Conservation (phyloP, 30 jellyfish, hydroid and myxozoan genomes). For the Rhopilema esculentum region DNA sequence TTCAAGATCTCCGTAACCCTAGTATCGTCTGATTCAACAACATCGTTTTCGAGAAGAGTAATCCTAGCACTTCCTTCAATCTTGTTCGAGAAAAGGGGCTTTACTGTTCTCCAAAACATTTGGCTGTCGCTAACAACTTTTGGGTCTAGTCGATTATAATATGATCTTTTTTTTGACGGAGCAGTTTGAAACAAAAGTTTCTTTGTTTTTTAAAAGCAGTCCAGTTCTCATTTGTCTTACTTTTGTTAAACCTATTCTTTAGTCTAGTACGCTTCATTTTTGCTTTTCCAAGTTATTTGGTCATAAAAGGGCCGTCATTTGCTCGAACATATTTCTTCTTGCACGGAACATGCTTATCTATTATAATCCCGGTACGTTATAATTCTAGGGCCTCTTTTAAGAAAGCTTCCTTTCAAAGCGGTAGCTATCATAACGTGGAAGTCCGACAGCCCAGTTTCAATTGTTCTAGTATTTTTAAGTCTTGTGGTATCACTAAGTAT, state of each 20-base stretch:
- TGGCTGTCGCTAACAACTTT: conserved; percentile 27
- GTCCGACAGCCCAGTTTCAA: conserved; percentile 57
- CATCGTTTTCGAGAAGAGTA: conserved; percentile 21
- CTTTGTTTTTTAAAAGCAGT: conserved; percentile 45
- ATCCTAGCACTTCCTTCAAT: conserved; percentile 26
- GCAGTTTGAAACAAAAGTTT: conserved; percentile 47
- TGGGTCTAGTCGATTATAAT: conserved; percentile 42
- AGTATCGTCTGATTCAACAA: conserved; percentile 47
- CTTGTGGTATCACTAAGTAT: conserved; percentile 8
- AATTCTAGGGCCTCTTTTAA: no score
- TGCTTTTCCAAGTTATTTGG: conserved; percentile 47
- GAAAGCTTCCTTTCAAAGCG: conserved; percentile 18
- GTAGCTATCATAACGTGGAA: conserved; percentile 26
- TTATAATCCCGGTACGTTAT: conserved; percentile 17
- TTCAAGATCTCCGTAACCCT: conserved; percentile 51
- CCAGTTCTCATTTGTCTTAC: conserved; percentile 48
- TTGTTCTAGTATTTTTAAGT: conserved; percentile 38
- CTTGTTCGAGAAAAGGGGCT: conserved; percentile 57
- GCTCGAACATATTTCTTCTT: conserved; percentile 33
- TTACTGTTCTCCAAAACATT: conserved; percentile 51
- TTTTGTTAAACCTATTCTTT: conserved; percentile 11
- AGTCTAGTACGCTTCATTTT: conserved; percentile 35
- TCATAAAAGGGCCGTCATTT: no score
- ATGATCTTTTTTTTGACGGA: conserved; percentile 24
- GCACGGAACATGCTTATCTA: conserved; percentile 36